phyloP scores from a whole-genome alignment of 1,140 invertebrate species.

The Parapsyche elsis region DNA sequence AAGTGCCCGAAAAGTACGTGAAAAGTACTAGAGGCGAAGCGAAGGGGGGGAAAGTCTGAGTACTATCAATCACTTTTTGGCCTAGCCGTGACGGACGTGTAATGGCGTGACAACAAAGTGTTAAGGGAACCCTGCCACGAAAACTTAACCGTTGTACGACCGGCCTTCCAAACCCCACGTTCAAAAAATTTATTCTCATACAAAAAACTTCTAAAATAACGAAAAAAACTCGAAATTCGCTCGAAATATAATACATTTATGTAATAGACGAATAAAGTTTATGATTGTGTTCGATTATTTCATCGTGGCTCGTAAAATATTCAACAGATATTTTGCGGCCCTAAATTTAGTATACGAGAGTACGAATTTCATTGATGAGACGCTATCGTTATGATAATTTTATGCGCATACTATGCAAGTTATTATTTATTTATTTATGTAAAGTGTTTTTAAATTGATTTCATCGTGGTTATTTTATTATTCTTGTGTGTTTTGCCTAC shows the following conservation, averaged over 20 bases:
- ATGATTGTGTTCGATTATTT: too few species aligned
- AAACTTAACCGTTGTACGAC: too few species aligned
- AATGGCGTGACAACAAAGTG: constrained; percentile 50
- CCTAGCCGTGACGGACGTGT: constrained; percentile 54
- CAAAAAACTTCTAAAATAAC: too few species aligned
- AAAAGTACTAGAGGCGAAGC: background rate
- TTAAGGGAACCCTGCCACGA: constrained; percentile 25
- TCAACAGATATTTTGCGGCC: background rate
- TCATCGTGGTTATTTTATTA: background rate
- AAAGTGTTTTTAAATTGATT: constrained; percentile 7
- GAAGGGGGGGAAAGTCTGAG: constrained; percentile 30
- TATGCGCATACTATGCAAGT: constrained; percentile 25
- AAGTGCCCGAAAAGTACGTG: background rate
- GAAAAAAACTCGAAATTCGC: too few species aligned
- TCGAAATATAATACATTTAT: too few species aligned
- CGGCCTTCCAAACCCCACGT: too few species aligned
- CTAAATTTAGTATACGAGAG: background rate
- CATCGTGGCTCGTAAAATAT: background rate
- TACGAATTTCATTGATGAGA: constrained; percentile 13
- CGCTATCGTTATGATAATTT: constrained; percentile 13
- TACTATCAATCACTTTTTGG: constrained; percentile 54
- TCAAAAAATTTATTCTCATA: too few species aligned
- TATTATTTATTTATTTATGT: constrained; percentile 34
- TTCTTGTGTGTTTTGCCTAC: background rate
- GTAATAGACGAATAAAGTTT: too few species aligned